Conservation (phyloP, 2,113 vertebrate species). For the Apodemus speciosus region DNA sequence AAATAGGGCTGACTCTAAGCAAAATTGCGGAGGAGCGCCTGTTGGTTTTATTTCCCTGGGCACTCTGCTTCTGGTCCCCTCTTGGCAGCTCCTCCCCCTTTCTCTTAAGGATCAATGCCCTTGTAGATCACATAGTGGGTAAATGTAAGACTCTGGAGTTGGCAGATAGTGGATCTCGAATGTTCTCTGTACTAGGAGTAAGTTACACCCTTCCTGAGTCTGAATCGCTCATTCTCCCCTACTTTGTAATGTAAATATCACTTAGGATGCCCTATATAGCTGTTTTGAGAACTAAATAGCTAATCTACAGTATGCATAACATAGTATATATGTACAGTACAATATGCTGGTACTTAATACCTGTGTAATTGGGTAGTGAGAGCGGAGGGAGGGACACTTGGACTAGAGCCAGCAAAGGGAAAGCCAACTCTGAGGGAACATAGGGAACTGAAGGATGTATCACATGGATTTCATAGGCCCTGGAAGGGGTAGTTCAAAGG, state of each 20-base stretch:
- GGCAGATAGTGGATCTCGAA: background rate
- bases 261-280: background rate
- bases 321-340: background rate
- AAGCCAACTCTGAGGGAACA: background rate
- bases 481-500: background rate
- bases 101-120: constrained; percentile 1
- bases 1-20: constrained; percentile 64
- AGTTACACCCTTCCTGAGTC: background rate
- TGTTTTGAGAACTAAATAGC: background rate
- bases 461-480: background rate
- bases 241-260: background rate
- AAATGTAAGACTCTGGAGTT: background rate
- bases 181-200: background rate
- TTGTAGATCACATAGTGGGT: background rate
- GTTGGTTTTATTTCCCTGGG: constrained; percentile 37
- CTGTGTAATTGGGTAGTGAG: background rate
- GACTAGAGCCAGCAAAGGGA: background rate
- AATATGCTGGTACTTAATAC: background rate
- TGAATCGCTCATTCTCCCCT: background rate
- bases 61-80: background rate
- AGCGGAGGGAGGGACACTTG: background rate
- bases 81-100: background rate
- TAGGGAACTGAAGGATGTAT: background rate
- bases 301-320: background rate
- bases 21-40: constrained; percentile 48